Evolutionary conservation across 2,113 vertebrate species (phyloP), one percentile per base, ranked within the genome.

Genomic region (Cygnus atratus): DNA sequence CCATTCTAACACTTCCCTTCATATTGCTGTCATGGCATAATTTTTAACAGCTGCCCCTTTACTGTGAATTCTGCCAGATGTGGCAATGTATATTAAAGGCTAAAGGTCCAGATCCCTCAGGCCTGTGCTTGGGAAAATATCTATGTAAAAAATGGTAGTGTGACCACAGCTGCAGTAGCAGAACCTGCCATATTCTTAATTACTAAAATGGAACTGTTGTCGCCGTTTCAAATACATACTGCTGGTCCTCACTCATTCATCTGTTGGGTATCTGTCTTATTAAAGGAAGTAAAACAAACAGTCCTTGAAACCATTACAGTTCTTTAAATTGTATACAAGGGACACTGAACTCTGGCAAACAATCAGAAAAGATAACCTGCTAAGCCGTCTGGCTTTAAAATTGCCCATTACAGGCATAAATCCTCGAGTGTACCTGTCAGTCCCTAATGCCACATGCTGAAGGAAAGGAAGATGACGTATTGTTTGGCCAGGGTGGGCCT

Each of bases 141-240:
- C 21, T 65, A 12, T 20, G 20, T 65, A 31, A 48, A 68, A 43
- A 70, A 4, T 16, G 29, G 55, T 67, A 19, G 12, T 7, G 1
- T 57, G 31, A 57, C 59, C 65, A 24, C 33, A 35, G 44, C 8
- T 79, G 8, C 2, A 14, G 1, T 19, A 71, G 25, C 50, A 83
- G 81, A 44, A 35, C 68, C 63, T 52, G 46, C n/a, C 3, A 1
- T 44, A 6, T 9, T 37, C 0, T 12, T 33, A n/a, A 57, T 31
- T n/a, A 9, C 24, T 48, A 55, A 68, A 58, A 65, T 21, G 35
- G 13, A 41, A 0, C 21, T 62, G 5, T 13, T 67, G 57, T 50
- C 71, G 54, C 55, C 6, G 0, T n/a, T 29, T 39, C 46, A 71
- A 19, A 84, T 8, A 3, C 20, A 3, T 10, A 18, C 44, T 83